phyloP scores from a whole-genome alignment of 2,113 vertebrate genomes.

The Monarcha castaneiventris region DNA sequence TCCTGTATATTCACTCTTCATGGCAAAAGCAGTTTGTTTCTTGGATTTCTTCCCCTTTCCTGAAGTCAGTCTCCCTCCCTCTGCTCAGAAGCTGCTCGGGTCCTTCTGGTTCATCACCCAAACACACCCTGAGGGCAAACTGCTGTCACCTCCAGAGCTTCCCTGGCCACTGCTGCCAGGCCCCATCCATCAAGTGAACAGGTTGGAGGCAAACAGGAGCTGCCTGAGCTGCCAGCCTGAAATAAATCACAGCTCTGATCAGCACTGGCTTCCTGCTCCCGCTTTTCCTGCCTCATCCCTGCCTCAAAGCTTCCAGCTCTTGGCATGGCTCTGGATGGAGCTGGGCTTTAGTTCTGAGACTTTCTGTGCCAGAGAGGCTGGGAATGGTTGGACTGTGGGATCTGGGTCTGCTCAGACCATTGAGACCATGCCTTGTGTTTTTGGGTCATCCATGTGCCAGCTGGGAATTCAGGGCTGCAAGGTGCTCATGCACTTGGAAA shows the following conservation, averaged over 20 bases:
- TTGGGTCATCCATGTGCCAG: neutral
- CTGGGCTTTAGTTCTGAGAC: rapidly evolving
- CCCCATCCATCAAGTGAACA: constrained; percentile 29
- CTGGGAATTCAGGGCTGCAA: neutral
- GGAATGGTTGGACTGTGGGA: neutral
- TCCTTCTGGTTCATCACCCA: constrained; percentile 50
- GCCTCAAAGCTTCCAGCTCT: neutral
- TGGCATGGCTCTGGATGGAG: neutral
- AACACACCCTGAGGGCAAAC: neutral
- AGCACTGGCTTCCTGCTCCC: rapidly evolving
- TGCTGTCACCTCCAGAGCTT: constrained; percentile 20
- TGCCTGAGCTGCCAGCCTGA: neutral
- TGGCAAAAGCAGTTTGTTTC: neutral
- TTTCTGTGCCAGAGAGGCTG: neutral
- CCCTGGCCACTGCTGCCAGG: neutral
- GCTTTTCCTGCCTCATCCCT: neutral
- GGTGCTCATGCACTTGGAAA: no score
- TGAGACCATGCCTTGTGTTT: rapidly evolving
- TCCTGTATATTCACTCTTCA: rapidly evolving
- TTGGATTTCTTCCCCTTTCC: neutral
- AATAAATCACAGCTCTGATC: constrained; percentile 5
- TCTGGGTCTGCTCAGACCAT: neutral
- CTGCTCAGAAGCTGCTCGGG: neutral
- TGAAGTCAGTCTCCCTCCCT: neutral
- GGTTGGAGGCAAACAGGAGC: neutral